Conservation (phyloP, 2,113 vertebrate genomes). For the Notothenia rossii region DNA sequence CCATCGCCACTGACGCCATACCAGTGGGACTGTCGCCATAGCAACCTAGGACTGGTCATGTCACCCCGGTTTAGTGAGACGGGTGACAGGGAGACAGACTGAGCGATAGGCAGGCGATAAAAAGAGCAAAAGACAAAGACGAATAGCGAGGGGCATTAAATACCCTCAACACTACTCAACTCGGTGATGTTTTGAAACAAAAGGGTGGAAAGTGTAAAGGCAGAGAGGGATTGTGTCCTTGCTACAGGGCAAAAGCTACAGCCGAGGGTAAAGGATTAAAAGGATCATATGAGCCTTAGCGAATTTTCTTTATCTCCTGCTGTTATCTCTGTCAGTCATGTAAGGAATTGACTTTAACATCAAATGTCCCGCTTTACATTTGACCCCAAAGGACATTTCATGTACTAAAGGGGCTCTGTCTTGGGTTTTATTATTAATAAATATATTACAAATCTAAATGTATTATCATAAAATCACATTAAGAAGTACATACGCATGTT, state of each 20-base stretch:
- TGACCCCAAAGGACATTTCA: conserved; percentile 10
- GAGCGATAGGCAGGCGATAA: conserved; percentile 70
- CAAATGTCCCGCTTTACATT: conserved; percentile 22
- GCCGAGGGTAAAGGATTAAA: conserved; percentile 65
- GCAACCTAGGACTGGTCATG: conserved; percentile 96
- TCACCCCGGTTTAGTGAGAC: conserved; percentile 82
- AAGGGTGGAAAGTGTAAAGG: conserved; percentile 23
- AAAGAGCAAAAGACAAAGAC: conserved; percentile 76
- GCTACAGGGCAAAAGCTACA: conserved; percentile 61
- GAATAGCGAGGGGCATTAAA: conserved; percentile 66
- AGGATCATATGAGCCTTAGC: conserved; percentile 60
- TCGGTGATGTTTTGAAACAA: conserved; percentile 64
- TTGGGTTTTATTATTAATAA: background rate
- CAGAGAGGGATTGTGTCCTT: conserved; percentile 64
- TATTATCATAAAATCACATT: background rate
- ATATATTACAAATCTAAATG: too few species aligned
- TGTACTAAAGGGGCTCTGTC: background rate
- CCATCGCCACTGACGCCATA: conserved; percentile 79
- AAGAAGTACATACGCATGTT: too few species aligned
- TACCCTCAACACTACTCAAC: conserved; percentile 54
- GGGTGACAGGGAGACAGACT: conserved; percentile 69
- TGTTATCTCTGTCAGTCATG: conserved; percentile 45
- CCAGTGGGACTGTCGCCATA: conserved; percentile 96
- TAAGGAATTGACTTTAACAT: conserved; percentile 29
- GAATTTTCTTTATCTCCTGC: conserved; percentile 53